Evolutionary conservation across 2,113 vertebrate species (phyloP).

Genomic region (Ochotona princeps): DNA sequence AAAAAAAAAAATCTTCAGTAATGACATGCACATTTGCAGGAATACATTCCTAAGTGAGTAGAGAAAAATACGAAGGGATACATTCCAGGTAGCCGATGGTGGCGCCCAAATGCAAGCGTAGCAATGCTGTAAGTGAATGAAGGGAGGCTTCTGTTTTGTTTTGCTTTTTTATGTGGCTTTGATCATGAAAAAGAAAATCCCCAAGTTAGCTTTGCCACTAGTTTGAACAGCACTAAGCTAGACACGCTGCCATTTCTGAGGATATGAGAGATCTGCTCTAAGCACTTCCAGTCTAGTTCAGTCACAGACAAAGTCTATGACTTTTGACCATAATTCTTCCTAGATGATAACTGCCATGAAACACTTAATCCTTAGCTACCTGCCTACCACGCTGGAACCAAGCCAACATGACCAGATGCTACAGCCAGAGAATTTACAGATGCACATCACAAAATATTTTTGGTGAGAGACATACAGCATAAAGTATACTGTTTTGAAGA

Average conservation of each 20-base stretch:
- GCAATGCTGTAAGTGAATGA: background rate
- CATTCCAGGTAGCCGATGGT: background rate
- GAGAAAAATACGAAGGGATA: slow-evolving; percentile 44
- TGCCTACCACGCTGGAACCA: background rate
- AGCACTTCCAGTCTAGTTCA: background rate
- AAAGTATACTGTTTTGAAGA: background rate
- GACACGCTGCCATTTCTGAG: background rate
- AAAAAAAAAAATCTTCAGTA: background rate
- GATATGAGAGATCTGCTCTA: background rate
- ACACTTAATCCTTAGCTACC: background rate
- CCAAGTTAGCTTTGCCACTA: background rate
- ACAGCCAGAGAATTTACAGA: slow-evolving; percentile 3
- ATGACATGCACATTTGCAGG: background rate
- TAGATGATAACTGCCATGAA: no score
- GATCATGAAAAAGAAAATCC: background rate
- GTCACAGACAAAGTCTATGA: background rate
- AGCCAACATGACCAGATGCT: background rate
- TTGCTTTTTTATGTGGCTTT: background rate
- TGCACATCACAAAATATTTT: background rate
- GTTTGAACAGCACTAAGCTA: background rate
- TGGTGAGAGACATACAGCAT: background rate
- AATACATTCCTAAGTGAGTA: background rate
- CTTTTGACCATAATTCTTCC: background rate
- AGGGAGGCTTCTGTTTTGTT: background rate
- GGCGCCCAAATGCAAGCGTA: background rate